Percentiles rank a stretch among this genome's conserved stretches.
These are phyloP conservation scores for Thunnus thynnus DNA, from an alignment of 2,113 vertebrate species.

Conservation along the genomic window DNA sequence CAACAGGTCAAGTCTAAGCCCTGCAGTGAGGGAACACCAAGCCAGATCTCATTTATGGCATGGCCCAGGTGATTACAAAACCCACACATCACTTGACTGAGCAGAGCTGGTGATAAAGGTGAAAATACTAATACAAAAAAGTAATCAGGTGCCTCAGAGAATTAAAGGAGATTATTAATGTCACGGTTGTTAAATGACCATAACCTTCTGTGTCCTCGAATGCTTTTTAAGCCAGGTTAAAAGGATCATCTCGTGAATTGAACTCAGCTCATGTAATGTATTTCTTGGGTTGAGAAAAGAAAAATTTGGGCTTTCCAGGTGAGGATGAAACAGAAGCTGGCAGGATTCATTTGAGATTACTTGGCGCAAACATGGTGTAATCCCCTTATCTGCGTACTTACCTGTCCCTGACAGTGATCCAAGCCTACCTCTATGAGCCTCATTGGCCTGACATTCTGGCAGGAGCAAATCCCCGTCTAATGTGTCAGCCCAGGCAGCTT, in stretches of 20 bases:
- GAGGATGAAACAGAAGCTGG: conserved; percentile 78
- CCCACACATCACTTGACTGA: conserved; percentile 25
- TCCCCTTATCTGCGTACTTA: conserved; percentile 84
- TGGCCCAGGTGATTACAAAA: conserved; percentile 46
- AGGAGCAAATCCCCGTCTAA: conserved; percentile 81
- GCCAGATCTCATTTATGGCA: conserved; percentile 46
- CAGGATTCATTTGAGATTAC: conserved; percentile 84
- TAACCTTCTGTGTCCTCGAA: conserved; percentile 45
- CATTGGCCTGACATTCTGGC: conserved; percentile 79
- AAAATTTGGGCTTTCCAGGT: conserved; percentile 63
- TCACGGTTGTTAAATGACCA: conserved; percentile 65
- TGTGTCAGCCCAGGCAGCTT: conserved; percentile 77
- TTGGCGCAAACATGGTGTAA: conserved; percentile 79
- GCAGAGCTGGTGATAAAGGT: conserved; percentile 46
- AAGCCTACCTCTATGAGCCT: conserved; percentile 72
- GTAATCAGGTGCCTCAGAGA: conserved; percentile 48
- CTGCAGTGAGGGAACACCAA: conserved; percentile 31
- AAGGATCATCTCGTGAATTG: conserved; percentile 61
- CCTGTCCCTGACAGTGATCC: conserved; percentile 82
- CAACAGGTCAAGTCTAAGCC: conserved; percentile 68
- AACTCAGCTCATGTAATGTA: conserved; percentile 50
- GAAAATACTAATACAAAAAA: conserved; percentile 48
- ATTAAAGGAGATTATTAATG: conserved; percentile 64
- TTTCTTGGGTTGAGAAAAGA: conserved; percentile 49
- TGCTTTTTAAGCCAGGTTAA: conserved; percentile 57